phyloP scores from a whole-genome alignment of 2,113 vertebrate genomes.

The Coturnix japonica region DNA sequence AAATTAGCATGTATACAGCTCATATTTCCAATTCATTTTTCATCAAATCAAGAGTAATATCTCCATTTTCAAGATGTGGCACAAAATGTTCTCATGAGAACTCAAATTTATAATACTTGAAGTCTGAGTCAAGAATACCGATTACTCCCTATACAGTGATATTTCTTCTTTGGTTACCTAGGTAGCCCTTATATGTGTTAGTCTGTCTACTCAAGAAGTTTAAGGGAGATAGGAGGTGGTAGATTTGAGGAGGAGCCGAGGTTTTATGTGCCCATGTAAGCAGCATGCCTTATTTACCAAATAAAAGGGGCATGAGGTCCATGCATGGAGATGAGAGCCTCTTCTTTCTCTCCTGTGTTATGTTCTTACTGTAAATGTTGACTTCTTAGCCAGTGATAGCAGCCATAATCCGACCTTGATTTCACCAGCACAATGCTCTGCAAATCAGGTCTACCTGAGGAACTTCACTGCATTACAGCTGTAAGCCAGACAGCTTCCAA shows the following conservation, averaged over 20 bases:
- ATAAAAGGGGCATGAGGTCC: conserved; percentile 41
- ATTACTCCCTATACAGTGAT: background rate
- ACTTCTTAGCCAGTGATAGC: background rate
- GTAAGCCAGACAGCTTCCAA: background rate
- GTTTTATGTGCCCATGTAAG: background rate
- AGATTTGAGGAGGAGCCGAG: background rate
- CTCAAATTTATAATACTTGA: background rate
- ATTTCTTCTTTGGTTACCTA: background rate
- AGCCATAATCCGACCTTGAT: background rate
- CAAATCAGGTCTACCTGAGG: background rate
- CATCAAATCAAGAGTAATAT: conserved; percentile 39
- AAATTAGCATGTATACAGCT: conserved; percentile 14
- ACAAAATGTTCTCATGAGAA: conserved; percentile 18
- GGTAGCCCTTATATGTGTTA: background rate
- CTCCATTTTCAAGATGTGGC: conserved; percentile 13
- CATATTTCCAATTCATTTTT: conserved; percentile 21
- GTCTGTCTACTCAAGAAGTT: background rate
- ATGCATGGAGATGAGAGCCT: background rate
- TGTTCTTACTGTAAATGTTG: conserved; percentile 36
- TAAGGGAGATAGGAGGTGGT: background rate
- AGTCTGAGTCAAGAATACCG: background rate
- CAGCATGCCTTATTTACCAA: conserved; percentile 17
- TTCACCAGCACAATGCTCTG: background rate
- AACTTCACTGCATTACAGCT: background rate
- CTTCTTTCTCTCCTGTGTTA: background rate